Percentiles rank a stretch among this genome's conserved stretches.
Conservation (phyloP, 2,888 invertebrate genomes). For the Drosophila barbarae region DNA sequence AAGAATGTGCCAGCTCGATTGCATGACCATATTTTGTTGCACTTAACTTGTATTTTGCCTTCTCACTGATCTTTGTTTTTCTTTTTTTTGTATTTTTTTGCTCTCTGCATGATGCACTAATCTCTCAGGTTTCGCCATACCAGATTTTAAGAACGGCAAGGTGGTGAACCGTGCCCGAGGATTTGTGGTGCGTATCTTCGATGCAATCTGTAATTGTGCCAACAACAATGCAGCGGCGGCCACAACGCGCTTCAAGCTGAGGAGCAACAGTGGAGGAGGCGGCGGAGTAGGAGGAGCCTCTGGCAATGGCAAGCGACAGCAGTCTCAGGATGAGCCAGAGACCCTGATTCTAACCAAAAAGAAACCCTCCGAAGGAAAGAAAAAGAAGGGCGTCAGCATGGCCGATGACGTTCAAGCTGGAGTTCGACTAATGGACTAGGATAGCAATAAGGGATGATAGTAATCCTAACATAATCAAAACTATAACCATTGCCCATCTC, state of each 20-base stretch:
- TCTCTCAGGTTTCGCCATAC: constrained; percentile 76
- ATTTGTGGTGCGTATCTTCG: constrained; percentile 83
- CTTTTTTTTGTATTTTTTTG: constrained; percentile 29
- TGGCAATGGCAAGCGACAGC: constrained; percentile 56
- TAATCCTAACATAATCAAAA: constrained; percentile 46
- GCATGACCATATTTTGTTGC: constrained; percentile 54
- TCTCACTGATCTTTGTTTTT: constrained; percentile 48
- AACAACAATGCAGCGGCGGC: constrained; percentile 81
- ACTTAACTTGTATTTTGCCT: constrained; percentile 43
- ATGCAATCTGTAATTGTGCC: constrained; percentile 84
- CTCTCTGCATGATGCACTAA: constrained; percentile 39
- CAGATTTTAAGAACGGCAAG: constrained; percentile 82
- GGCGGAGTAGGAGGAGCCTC: constrained; percentile 16
- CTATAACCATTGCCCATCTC: constrained; percentile 6
- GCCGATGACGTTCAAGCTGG: constrained; percentile 61
- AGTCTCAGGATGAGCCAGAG: constrained; percentile 57
- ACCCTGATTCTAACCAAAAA: constrained; percentile 62
- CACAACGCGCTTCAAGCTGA: constrained; percentile 79
- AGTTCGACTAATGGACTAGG: constrained; percentile 57
- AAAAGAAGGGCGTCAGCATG: constrained; percentile 65
- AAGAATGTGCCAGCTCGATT: constrained; percentile 37
- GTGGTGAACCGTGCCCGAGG: constrained; percentile 83
- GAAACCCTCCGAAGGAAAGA: constrained; percentile 56
- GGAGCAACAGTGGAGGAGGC: constrained; percentile 71
- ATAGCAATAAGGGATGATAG: neutral